Conservation (phyloP, 2,888 invertebrate species). For the Lordiphosa andalusiaca region DNA sequence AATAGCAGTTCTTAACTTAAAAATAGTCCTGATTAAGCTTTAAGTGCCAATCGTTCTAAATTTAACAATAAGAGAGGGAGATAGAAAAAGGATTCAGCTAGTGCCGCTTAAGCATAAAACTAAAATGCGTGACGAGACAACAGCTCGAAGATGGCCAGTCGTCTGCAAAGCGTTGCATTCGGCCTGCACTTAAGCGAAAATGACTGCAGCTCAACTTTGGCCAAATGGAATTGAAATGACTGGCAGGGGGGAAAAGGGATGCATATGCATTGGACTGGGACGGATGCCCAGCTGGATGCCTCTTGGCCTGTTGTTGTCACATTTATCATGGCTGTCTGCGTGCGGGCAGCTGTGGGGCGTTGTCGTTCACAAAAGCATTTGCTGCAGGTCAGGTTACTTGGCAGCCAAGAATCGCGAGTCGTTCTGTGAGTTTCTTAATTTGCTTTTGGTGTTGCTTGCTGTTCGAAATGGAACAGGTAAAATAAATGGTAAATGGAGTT, state of each 20-base stretch:
- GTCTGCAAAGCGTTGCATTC: slow-evolving; percentile 19
- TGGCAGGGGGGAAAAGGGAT: slow-evolving; percentile 14
- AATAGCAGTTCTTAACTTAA: too few relatives aligned
- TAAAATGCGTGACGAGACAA: slow-evolving; percentile 35
- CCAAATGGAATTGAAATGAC: slow-evolving; percentile 65
- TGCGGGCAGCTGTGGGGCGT: slow-evolving; percentile 21
- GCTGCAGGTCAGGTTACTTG: slow-evolving; percentile 62
- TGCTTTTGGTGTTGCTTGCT: slow-evolving; percentile 3
- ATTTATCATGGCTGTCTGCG: slow-evolving; percentile 64
- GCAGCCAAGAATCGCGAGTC: slow-evolving; percentile 14
- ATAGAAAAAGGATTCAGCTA: slow-evolving; percentile 27
- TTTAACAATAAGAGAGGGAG: slow-evolving; percentile 59
- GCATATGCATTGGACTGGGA: slow-evolving; percentile 2
- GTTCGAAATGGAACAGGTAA: slow-evolving; percentile 43
- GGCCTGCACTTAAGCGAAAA: slow-evolving; percentile 56
- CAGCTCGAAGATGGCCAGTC: slow-evolving; percentile 28
- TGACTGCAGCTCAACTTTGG: slow-evolving; percentile 65
- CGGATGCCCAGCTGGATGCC: slow-evolving; percentile 32
- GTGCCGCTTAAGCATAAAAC: slow-evolving; percentile 26
- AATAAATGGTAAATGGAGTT: slow-evolving; percentile 25
- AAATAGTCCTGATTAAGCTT: too few relatives aligned
- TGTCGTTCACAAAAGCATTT: slow-evolving; percentile 32
- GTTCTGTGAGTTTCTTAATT: slow-evolving; percentile 24
- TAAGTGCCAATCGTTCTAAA: slow-evolving; percentile 30
- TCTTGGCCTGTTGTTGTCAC: slow-evolving; percentile 57